Conservation (phyloP, 2,113 vertebrate species). For the Embiotoca jacksoni region DNA sequence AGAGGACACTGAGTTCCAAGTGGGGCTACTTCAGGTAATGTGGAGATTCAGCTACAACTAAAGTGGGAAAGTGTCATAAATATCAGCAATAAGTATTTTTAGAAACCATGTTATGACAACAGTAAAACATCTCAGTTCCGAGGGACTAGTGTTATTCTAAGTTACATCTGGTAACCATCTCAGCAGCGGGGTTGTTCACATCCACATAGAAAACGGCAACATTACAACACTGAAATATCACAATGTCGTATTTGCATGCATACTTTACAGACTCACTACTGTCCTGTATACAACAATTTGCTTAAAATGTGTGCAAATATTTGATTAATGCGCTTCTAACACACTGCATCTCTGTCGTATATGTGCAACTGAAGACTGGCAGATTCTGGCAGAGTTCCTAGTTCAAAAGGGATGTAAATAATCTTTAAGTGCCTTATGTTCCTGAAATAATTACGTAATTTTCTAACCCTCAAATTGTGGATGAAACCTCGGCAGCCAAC, state of each 20-base stretch:
- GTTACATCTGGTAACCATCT: background rate
- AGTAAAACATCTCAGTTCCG: background rate
- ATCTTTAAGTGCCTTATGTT: background rate
- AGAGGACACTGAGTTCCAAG: background rate
- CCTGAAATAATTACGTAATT: background rate
- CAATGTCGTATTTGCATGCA: constrained; percentile 39
- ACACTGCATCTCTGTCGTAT: background rate
- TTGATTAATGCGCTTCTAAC: constrained; percentile 9
- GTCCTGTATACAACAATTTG: background rate
- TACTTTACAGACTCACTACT: constrained; percentile 15
- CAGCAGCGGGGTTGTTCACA: constrained; percentile 13
- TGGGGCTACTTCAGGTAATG: constrained; percentile 2
- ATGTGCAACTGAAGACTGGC: background rate
- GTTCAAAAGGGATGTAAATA: constrained; percentile 7
- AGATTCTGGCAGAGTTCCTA: background rate
- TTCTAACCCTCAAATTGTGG: background rate
- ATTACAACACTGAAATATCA: constrained; percentile 24
- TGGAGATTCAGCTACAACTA: constrained; percentile 1
- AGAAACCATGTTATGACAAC: too few species aligned
- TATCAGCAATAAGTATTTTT: too few species aligned
- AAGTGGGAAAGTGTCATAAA: too few species aligned
- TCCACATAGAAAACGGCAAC: constrained; percentile 16
- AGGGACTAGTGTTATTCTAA: background rate
- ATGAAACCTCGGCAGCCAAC: background rate
- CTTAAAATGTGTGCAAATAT: constrained; percentile 15